Evolutionary conservation across 2,888 invertebrate genomes (phyloP).

Genomic region (Phasia obesa): DNA sequence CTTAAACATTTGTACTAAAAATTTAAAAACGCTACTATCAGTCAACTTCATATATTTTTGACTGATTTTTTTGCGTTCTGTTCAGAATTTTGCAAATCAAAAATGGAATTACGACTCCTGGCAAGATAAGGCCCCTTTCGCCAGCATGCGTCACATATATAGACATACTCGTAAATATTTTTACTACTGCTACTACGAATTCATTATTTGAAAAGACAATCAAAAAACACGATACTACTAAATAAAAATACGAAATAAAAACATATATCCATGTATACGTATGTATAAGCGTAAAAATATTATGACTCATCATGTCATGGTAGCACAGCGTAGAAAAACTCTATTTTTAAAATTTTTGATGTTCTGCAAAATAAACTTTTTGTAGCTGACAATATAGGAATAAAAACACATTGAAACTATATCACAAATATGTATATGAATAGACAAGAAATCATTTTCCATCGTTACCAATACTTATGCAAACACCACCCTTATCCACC

Average conservation of each 20-base stretch:
- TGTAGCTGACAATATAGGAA: constrained; percentile 27
- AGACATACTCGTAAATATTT: constrained; percentile 28
- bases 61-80: no score
- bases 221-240: not conserved
- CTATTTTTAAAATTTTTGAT: constrained; percentile 18
- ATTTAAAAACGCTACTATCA: no score
- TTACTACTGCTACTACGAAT: constrained; percentile 21
- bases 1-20: no score
- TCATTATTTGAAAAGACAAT: not conserved
- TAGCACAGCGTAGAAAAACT: constrained; percentile 15
- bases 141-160: no score
- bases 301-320: constrained; percentile 53
- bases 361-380: constrained; percentile 32
- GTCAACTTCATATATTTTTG: no score
- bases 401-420: no score
- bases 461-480: constrained; percentile 11
- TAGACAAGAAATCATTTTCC: not conserved
- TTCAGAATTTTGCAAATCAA: no score
- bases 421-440: not conserved
- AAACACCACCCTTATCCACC: constrained; percentile 54
- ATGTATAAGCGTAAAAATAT: constrained; percentile 10
- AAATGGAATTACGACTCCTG: no score
- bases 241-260: not conserved
- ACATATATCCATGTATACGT: no score
- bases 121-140: no score